Evolutionary conservation across 1,140 invertebrate genomes (phyloP), one percentile per base, ranked within the genome.

Genomic region (Drosophila insularis): DNA sequence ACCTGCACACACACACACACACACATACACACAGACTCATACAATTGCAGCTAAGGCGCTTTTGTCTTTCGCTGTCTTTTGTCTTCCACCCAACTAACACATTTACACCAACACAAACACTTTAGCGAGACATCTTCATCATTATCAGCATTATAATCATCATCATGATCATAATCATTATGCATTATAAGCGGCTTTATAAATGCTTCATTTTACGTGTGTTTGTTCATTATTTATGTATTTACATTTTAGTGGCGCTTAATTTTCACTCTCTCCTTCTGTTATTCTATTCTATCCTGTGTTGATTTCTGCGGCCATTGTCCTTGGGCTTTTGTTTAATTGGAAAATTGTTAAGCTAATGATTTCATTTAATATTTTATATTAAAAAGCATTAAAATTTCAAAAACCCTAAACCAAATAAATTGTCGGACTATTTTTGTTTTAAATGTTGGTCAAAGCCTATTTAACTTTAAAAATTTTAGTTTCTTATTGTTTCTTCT

Each of bases 211-310:
- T 71, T 78, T 74, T 70, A 64, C 53, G 64, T 64, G 79, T 74
- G 76, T 67, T 68, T 66, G 50, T 73, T 55, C 67, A 89, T 82
- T 87, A 82, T 80, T 86, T 86, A 89, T 86, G 79, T 87, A 78
- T 78, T 60, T 50, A 50, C 19, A 21, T 50, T 75, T 79, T 67
- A 75, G 72, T 70, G 74, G 58, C 81, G 74, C 74, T 85, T 74
- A 85, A 81, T 78, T 85, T 77, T 70, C 72, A 80, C 76, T 69
- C 80, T 64, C 63, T 66, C 14, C 19, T 10, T 10, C 53, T 31
- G 1, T 17, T 19, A 32, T 14, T 56, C 54, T 5, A n/a, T 56
- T 17, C 27, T 32, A 56, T 32, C 4, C 23, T 8, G 13, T 35
- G n/a, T 58, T 58, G 32, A 17, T 32, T 58, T 58, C 17, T 58